phyloP scores from a whole-genome alignment of 2,888 invertebrate species.

The Poecilus cupreus region DNA sequence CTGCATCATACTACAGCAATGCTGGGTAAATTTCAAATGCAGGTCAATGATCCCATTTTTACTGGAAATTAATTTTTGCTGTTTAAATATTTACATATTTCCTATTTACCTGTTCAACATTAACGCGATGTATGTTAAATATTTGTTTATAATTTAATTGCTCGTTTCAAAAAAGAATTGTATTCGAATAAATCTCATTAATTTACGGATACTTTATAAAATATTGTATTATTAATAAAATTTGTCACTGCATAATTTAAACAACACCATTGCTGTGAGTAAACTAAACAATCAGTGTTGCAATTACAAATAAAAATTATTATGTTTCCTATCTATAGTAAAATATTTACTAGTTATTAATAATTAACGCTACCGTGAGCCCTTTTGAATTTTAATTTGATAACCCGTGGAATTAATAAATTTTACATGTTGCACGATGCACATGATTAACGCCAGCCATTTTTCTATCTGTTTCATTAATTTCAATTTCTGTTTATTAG shows the following conservation, averaged over 20 bases:
- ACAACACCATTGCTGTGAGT: no score
- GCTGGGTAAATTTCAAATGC: background rate
- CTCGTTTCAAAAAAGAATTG: background rate
- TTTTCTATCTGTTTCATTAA: conserved; percentile 52
- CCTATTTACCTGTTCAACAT: background rate
- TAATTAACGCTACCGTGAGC: background rate
- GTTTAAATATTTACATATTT: background rate
- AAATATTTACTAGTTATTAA: background rate
- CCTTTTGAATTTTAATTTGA: conserved; percentile 19
- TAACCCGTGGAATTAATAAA: conserved; percentile 7
- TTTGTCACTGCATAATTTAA: no score
- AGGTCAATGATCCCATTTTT: background rate
- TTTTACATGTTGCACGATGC: conserved; percentile 3
- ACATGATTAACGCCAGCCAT: conserved; percentile 27
- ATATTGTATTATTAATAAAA: background rate
- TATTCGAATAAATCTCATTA: conserved; percentile 2
- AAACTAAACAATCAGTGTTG: background rate
- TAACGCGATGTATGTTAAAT: background rate
- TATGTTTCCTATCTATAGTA: no score
- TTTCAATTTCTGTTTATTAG: conserved; percentile 54
- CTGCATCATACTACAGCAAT: background rate
- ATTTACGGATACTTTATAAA: background rate
- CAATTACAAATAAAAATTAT: no score
- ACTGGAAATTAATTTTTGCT: background rate
- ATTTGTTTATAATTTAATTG: background rate